These are phyloP conservation scores for Nomia melanderi DNA, from an alignment of 1,140 invertebrate species.

Conservation along the genomic window DNA sequence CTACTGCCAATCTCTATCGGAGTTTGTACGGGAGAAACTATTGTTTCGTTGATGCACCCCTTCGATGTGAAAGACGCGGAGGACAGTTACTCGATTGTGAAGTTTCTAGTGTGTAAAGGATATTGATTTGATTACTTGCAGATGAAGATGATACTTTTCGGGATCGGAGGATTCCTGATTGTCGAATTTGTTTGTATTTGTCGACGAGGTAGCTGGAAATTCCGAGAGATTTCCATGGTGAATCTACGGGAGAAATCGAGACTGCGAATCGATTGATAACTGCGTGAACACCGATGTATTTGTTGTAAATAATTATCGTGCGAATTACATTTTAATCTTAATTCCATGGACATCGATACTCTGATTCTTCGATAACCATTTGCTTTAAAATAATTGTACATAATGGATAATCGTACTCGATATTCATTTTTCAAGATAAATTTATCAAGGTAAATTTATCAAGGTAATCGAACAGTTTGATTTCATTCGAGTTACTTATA, in stretches of 20 bases:
- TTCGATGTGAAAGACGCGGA: neutral
- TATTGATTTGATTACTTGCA: too few relatives aligned
- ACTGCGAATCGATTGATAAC: slow-evolving; percentile 22
- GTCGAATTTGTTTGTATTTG: neutral
- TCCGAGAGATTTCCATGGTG: neutral
- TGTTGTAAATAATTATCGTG: neutral
- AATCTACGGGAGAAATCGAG: slow-evolving; percentile 6
- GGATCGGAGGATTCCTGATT: too few relatives aligned
- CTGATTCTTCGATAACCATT: neutral
- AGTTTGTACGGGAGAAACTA: too few relatives aligned
- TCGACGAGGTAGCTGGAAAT: neutral
- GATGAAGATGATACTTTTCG: too few relatives aligned
- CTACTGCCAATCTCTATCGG: slow-evolving; percentile 7
- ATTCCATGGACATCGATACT: neutral
- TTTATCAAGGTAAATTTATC: too few relatives aligned
- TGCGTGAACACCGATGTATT: neutral
- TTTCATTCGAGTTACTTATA: neutral
- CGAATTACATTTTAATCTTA: slow-evolving; percentile 3
- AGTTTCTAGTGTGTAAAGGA: too few relatives aligned
- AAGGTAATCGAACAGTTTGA: neutral
- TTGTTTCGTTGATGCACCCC: slow-evolving; percentile 21
- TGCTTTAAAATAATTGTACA: too few relatives aligned
- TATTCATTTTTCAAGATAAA: neutral
- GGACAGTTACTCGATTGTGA: too few relatives aligned
- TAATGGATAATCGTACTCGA: too few relatives aligned